Evolutionary conservation across 2,113 vertebrate species (phyloP).

Genomic region (Orthonyx spaldingii): DNA sequence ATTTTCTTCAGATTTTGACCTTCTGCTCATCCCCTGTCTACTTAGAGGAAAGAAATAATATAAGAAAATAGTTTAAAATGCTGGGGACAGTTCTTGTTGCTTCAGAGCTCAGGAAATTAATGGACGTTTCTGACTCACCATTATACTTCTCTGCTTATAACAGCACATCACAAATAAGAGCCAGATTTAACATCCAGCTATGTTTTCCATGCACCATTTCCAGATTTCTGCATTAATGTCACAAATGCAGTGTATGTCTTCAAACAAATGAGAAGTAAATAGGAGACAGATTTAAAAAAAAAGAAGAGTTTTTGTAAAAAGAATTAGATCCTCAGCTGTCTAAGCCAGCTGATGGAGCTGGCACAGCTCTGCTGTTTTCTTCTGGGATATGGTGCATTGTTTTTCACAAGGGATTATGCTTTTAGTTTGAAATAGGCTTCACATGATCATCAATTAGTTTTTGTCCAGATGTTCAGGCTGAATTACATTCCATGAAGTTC

Average conservation of each 20-base stretch:
- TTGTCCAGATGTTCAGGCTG: neutral
- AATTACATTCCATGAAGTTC: neutral
- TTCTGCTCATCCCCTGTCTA: neutral
- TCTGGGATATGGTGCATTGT: neutral
- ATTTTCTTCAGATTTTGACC: neutral
- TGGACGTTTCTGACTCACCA: neutral
- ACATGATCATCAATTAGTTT: neutral
- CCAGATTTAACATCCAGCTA: neutral
- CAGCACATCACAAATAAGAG: neutral
- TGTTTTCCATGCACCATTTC: neutral
- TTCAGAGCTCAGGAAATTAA: neutral
- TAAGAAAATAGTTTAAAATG: neutral
- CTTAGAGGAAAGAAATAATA: neutral
- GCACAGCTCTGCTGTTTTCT: neutral
- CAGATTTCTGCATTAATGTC: neutral
- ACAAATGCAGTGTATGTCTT: neutral
- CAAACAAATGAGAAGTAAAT: neutral
- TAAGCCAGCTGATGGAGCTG: neutral
- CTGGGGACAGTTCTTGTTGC: neutral
- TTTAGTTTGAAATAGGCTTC: neutral
- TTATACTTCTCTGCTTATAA: neutral
- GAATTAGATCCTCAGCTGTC: neutral
- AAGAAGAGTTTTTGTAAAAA: neutral
- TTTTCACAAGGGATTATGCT: neutral
- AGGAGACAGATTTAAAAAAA: neutral